Evolutionary conservation across 2,888 invertebrate species (phyloP).

Genomic region (Allolobophora icterica): DNA sequence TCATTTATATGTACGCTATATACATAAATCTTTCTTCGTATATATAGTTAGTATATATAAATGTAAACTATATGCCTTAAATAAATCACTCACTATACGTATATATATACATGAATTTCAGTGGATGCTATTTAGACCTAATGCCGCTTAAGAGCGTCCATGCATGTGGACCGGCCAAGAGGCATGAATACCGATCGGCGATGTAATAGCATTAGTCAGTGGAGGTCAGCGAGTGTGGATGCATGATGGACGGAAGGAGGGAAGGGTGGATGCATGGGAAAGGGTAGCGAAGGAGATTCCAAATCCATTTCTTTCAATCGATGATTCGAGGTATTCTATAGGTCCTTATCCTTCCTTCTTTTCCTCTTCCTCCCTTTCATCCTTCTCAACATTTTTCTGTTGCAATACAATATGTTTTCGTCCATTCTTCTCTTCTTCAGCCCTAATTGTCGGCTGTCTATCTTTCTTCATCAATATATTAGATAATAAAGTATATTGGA

Average conservation of each 20-base stretch:
- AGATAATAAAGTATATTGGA: too few species aligned
- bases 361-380: background rate
- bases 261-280: background rate
- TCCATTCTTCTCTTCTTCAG: too few species aligned
- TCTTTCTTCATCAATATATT: too few species aligned
- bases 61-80: background rate
- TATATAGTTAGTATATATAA: background rate
- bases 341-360: background rate
- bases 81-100: background rate
- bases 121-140: background rate
- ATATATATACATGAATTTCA: background rate
- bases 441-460: too few species aligned
- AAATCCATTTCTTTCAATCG: constrained; percentile 17
- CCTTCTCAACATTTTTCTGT: too few species aligned
- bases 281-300: background rate
- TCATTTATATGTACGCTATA: background rate
- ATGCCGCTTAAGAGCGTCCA: background rate
- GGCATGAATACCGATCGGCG: background rate
- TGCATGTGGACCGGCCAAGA: background rate
- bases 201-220: background rate
- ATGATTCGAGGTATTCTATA: background rate
- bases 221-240: background rate
- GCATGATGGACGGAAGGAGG: background rate
- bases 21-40: background rate
- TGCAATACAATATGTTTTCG: too few species aligned